Base-by-base conservation (phyloP, 2,797 vertebrate species). In the Sebastes iracundus region DNA sequence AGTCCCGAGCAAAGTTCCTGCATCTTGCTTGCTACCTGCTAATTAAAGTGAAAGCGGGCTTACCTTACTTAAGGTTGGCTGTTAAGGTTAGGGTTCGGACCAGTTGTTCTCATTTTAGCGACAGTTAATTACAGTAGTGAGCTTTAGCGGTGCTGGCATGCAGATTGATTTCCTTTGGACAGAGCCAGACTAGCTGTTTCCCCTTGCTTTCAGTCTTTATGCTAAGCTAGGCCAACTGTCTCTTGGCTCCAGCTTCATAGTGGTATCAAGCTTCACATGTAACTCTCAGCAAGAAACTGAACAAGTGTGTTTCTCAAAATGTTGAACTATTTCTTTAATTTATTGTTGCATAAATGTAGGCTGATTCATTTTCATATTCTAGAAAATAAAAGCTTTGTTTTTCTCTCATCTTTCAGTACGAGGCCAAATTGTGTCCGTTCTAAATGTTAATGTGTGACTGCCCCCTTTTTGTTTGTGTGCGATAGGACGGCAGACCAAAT, bases 401-500 rank as follows among this genome's bases (percentile, higher is more conserved):
- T 69, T 12, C 30, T 22, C 18, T 75, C 38, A 14, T 9, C 61
- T 75, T 53, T 23, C 7, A 53, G 35, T 20, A 61, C 77, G 11
- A 32, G 32, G 49, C 69, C 72, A 84, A 81, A 73, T 55, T 66
- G 9, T 23, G 55, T 77, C 56, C 6, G 13, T 75, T 52, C 53
- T 55, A 83, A 88, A 87, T 87, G 79, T 72, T 77, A 82, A 84
- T 75, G 42, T 85, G 53, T 46, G 23, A 20, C 67, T 84, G 62
- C 27, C 68, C 69, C 27, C 42, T 77, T 82, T 84, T 87, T 88
- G 74, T 83, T 77, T 73, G 38, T 67, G 63, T 56, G 64, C 3
- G 55, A 84, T 80, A 83, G 79, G 76, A 83, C 42, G 35, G 78
- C 86, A 61, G 61, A 75, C 77, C 77, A 79, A 91, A 86, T 87